Conservation (phyloP, 2,113 vertebrate species). For the Leiothrix lutea region DNA sequence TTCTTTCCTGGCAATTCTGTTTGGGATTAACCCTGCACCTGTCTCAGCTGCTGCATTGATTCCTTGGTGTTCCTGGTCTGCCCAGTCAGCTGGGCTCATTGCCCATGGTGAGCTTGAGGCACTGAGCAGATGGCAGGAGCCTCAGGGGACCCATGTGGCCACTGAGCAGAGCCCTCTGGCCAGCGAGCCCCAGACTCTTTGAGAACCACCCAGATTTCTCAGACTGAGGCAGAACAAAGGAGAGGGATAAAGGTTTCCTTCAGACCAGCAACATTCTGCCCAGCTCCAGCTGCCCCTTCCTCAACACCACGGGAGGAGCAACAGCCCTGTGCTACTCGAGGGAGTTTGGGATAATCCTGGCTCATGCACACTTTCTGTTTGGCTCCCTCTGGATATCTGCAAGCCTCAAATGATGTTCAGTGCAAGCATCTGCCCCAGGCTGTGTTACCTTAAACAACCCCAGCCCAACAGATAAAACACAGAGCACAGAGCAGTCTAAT, state of each 20-base stretch:
- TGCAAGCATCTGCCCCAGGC: not conserved
- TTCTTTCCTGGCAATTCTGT: not conserved
- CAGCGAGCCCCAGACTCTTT: accelerated
- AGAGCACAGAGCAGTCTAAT: not conserved
- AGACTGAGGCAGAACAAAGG: not conserved
- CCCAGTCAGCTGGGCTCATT: not conserved
- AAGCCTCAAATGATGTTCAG: not conserved
- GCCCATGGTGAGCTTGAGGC: not conserved
- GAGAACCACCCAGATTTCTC: not conserved
- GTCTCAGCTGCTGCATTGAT: not conserved
- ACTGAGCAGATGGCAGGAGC: not conserved
- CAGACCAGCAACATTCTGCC: not conserved
- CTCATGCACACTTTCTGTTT: not conserved
- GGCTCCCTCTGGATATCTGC: not conserved
- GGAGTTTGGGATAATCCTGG: not conserved
- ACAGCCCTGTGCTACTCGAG: accelerated
- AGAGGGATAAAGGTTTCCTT: not conserved
- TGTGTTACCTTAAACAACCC: not conserved
- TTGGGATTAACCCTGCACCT: not conserved
- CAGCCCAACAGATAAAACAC: not conserved
- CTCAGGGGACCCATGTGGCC: not conserved
- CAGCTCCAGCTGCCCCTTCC: not conserved
- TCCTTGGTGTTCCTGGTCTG: not conserved
- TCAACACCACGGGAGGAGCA: accelerated
- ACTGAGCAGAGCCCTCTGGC: not conserved